Evolutionary conservation across 2,888 invertebrate species (phyloP).

Genomic region (Napeogenes sylphis): DNA sequence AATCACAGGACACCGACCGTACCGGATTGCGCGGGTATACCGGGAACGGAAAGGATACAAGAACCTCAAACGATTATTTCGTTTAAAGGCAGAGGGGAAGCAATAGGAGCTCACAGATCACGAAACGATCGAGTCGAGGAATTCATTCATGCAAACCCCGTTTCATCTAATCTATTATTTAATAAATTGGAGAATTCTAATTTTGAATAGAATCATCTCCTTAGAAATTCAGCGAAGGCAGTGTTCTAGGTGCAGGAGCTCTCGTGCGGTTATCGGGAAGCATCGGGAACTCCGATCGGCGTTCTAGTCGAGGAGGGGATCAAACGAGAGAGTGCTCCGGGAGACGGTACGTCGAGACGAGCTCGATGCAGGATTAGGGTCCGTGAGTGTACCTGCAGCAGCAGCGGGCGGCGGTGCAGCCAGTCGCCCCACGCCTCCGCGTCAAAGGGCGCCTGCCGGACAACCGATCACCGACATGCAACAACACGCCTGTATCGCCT

Average conservation of each 20-base stretch:
- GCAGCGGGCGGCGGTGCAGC: conserved; percentile 85
- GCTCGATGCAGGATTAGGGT: conserved; percentile 12
- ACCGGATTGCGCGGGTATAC: background rate
- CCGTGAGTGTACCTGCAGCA: conserved; percentile 82
- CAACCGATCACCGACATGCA: conserved; percentile 74
- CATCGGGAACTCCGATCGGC: background rate
- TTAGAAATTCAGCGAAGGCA: background rate
- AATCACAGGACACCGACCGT: background rate
- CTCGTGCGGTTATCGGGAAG: background rate
- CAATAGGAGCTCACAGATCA: background rate
- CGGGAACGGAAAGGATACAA: background rate
- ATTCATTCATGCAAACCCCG: conserved; percentile 2
- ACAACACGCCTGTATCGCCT: conserved; percentile 63
- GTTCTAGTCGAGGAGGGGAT: background rate
- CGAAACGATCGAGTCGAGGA: background rate
- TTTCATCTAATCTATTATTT: background rate
- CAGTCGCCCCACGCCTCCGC: conserved; percentile 72
- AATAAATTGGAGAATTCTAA: background rate
- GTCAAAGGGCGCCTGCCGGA: conserved; percentile 69
- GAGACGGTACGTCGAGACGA: conserved; percentile 5
- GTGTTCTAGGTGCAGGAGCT: conserved; percentile 1
- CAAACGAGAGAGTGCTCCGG: conserved; percentile 5
- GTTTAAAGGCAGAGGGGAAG: background rate
- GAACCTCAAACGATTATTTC: no score
- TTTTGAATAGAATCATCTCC: background rate